A percentile compares a stretch with the other conserved stretches of the same genome.
These are phyloP conservation scores for Tetrax tetrax DNA, from an alignment of 2,113 vertebrate genomes.

Conservation along the genomic window DNA sequence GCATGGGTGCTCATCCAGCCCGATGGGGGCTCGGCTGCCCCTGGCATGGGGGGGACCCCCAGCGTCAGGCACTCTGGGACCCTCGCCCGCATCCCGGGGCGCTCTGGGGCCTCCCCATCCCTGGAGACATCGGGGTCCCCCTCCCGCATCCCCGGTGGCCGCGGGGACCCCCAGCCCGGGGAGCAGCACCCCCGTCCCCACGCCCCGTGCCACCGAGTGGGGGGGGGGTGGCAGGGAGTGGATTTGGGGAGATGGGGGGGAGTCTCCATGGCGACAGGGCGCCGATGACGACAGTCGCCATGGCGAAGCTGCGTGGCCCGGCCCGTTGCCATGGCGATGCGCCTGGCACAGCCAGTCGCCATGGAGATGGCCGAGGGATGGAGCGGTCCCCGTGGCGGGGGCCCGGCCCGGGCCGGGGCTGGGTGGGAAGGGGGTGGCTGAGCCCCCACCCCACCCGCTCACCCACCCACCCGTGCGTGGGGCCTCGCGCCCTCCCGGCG, in stretches of 20 bases:
- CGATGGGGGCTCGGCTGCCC: accelerated
- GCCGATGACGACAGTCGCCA: conserved; percentile 62
- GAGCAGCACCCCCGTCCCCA: background rate
- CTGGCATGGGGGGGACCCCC: accelerated
- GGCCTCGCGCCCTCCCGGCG: background rate
- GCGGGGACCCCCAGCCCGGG: background rate
- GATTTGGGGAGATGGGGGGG: background rate
- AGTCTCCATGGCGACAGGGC: conserved; percentile 57
- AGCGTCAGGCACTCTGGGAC: background rate
- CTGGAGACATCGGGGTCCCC: background rate
- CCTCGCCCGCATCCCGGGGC: accelerated
- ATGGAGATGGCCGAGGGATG: conserved; percentile 71
- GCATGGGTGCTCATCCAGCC: accelerated
- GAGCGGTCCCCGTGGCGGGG: conserved; percentile 31
- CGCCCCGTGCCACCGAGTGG: background rate
- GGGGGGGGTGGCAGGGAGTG: background rate
- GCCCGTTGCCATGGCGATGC: conserved; percentile 51
- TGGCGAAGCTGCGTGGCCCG: conserved; percentile 58
- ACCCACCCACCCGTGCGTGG: accelerated
- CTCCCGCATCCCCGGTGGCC: accelerated
- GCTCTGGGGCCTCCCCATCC: background rate
- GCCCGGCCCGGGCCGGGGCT: background rate
- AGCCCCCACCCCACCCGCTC: too few relatives aligned
- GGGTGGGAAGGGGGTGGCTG: too few relatives aligned
- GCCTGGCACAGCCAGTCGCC: conserved; percentile 62